Conservation (phyloP, 2,888 invertebrate genomes). For the Isoperla grammatica region DNA sequence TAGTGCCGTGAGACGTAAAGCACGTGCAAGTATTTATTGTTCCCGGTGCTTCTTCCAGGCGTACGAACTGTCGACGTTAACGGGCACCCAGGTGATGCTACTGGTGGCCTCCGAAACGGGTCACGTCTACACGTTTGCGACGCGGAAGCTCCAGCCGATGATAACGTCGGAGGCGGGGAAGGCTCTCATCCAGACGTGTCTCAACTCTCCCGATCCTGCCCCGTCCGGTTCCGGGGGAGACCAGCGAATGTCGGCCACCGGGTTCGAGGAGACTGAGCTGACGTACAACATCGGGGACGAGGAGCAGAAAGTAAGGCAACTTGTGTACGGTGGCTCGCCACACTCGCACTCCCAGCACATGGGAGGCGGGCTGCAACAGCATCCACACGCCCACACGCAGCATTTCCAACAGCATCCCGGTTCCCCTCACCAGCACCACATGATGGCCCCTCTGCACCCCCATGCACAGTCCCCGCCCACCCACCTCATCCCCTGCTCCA, state of each 20-base stretch:
- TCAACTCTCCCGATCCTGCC: conserved; percentile 89
- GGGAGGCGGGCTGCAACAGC: conserved; percentile 27
- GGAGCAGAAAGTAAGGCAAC: conserved; percentile 95
- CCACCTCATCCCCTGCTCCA: conserved; percentile 54
- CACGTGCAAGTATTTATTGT: too few relatives aligned
- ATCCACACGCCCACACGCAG: conserved; percentile 40
- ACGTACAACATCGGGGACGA: conserved; percentile 94
- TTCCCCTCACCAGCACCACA: conserved; percentile 52
- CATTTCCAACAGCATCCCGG: conserved; percentile 44
- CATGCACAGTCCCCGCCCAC: conserved; percentile 49
- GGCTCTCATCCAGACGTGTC: conserved; percentile 96
- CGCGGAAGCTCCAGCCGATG: conserved; percentile 98
- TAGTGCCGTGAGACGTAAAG: too few relatives aligned
- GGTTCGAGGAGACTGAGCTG: conserved; percentile 97
- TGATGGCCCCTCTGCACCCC: conserved; percentile 59
- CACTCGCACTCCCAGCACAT: conserved; percentile 34
- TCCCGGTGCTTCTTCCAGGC: conserved; percentile 60
- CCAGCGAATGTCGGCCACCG: conserved; percentile 96
- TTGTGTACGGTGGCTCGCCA: conserved; percentile 73
- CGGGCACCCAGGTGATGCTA: conserved; percentile 99
- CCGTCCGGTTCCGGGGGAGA: conserved; percentile 61
- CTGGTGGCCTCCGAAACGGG: conserved; percentile 98
- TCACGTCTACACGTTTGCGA: conserved; percentile 99
- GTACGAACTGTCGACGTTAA: conserved; percentile 96
- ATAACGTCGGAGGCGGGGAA: conserved; percentile 97